Base-by-base conservation (phyloP, 2,797 vertebrate species). In the Rhodeus uyekii region DNA sequence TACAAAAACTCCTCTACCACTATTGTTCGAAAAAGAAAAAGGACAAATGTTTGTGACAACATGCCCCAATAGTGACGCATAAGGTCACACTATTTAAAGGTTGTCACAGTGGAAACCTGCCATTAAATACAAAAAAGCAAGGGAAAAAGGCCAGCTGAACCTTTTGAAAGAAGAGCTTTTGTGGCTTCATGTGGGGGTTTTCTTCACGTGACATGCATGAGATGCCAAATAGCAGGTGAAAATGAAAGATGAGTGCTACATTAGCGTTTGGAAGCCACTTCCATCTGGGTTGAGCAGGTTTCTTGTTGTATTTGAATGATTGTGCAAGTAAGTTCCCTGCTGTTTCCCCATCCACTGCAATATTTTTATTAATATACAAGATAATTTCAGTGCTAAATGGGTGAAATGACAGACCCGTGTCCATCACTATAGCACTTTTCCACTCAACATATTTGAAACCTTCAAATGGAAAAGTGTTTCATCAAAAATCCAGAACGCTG, bases 251-350 rank as follows among this genome's bases (percentile, higher is more conserved):
- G 1, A 81, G 58, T 39, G 68, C 10, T 27, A 8, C 60, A 81
- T 53, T 81, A 74, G 44, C 79, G 44, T 48, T 60, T 19, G 46
- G 24, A 80, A 61, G 29, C 68, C 13, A 27, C 68, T 80, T 80
- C n/a, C 3, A 27, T 72, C 19, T 46, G 22, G 32, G 32, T 38
- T 22, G 72, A 80, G 36, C n/a, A 50, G 24, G 36, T 27, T 50
- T 63, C 53, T 38, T 48, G 22, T 24, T 18, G 8, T 24, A 18
- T 32, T 48, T 58, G 64, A 55, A 27, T 29, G 42, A n/a, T 3
- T 72, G 44, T 34, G 19, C 1, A 5, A 72, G 29, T 34, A 50
- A n/a, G 46, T n/a, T 38, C n/a, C 44, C 9, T 68, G 46, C 32
- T 29, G 46, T 78, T 78, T 61, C n/a, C 7, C 22, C 58, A 64